phyloP scores from a whole-genome alignment of 2,113 vertebrate species.

The Alligator sinensis region DNA sequence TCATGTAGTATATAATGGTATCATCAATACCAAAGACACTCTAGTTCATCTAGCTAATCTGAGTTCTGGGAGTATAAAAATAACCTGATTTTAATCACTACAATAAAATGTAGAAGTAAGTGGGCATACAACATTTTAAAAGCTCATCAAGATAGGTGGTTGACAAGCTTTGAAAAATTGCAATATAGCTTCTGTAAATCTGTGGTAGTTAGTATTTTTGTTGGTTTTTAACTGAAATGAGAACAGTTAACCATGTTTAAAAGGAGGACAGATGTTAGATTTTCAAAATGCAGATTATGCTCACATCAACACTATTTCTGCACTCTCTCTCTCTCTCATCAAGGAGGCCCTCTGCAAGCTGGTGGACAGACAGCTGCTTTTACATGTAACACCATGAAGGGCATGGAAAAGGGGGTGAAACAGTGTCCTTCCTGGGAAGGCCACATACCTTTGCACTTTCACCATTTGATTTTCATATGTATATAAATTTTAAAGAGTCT shows the following conservation, averaged over 20 bases:
- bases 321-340: neutral
- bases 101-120: slow-evolving; percentile 32
- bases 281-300: slow-evolving; percentile 1
- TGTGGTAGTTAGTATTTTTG: neutral
- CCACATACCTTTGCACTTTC: too few relatives aligned
- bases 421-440: too few relatives aligned
- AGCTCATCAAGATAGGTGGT: rapidly evolving
- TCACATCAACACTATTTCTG: slow-evolving; percentile 26
- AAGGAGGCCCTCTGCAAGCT: too few relatives aligned
- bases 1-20: slow-evolving; percentile 68
- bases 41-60: slow-evolving; percentile 73
- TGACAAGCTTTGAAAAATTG: neutral
- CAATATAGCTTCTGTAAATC: neutral
- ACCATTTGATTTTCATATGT: neutral
- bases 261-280: slow-evolving; percentile 17
- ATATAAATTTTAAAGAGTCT: too few relatives aligned
- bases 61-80: slow-evolving; percentile 62
- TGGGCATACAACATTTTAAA: neutral
- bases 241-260: neutral
- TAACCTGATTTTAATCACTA: slow-evolving; percentile 54
- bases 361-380: too few relatives aligned
- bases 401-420: too few relatives aligned
- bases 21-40: slow-evolving; percentile 74
- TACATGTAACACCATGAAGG: too few relatives aligned
- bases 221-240: neutral